Evolutionary conservation across 1,140 invertebrate species (phyloP), one percentile per base, ranked within the genome.

Genomic region (Rhyzopertha dominica): DNA sequence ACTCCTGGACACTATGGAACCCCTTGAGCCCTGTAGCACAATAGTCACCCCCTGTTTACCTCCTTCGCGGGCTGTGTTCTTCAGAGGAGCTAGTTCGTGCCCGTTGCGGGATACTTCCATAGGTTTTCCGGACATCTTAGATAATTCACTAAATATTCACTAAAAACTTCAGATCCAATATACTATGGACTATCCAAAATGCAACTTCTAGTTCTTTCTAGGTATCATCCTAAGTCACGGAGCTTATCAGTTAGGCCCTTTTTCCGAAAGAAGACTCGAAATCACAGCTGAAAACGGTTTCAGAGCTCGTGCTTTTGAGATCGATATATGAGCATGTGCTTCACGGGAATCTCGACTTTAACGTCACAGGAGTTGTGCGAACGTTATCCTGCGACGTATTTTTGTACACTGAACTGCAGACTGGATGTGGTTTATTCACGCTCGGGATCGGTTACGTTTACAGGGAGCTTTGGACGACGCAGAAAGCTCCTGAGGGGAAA

Each of bases 61-160:
- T 41, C 69, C 71, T 8, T 76, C 76, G 22, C 77, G 71, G 5
- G 34, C 13, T 35, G 53, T 58, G 14, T 79, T 79, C 61, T 85
- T 86, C 51, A 88, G 67, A 9, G 84, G 84, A 43, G 84, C 82
- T 70, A 88, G 68, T 68, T 87, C 85, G 66, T 87, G 84, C 16
- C 84, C 84, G 54, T 81, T 81, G 23, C 75, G 68, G 16, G 73
- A 67, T 20, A 73, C 69, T 48, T 78, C 75, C 24, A 74, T 68
- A 50, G 77, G 45, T 50, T 64, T 63, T 22, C 50, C 56, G 3
- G 61, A 36, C 57, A 62, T 64, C 34, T 17, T 31, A 17, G 7
- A 8, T 14, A 34, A 16, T 29, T 13, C 39, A 29, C 17, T 48
- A 19, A 28, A 34, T 13, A 35, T 35, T 19, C 22, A 17, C 0